These are phyloP conservation scores for Thunnus maccoyii DNA, from an alignment of 2,113 vertebrate species.

Conservation along the genomic window DNA sequence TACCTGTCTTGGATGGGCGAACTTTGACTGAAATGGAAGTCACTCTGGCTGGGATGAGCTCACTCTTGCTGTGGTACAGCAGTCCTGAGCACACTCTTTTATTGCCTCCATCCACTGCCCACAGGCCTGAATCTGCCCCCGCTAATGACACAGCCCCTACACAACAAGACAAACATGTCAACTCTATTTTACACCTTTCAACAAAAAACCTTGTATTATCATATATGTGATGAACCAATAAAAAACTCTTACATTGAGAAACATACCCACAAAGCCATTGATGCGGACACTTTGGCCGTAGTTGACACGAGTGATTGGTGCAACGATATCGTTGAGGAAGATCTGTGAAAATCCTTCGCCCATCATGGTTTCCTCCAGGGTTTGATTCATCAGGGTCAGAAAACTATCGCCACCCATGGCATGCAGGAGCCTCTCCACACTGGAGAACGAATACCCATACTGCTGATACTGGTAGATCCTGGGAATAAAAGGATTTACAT, in stretches of 20 bases:
- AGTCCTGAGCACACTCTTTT: conserved; percentile 91
- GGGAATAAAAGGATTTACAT: background rate
- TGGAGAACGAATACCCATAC: conserved; percentile 93
- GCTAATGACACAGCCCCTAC: conserved; percentile 90
- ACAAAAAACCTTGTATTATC: background rate
- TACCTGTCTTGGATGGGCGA: conserved; percentile 85
- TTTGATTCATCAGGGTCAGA: conserved; percentile 87
- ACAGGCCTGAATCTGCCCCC: conserved; percentile 85
- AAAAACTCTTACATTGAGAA: background rate
- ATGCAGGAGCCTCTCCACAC: conserved; percentile 88
- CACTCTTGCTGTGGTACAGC: conserved; percentile 89
- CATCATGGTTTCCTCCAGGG: conserved; percentile 90
- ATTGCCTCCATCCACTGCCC: conserved; percentile 95
- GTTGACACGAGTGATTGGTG: conserved; percentile 87
- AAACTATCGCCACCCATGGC: conserved; percentile 90
- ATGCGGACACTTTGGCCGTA: conserved; percentile 89
- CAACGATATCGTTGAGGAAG: conserved; percentile 90
- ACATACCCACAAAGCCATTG: conserved; percentile 91
- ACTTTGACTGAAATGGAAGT: conserved; percentile 86
- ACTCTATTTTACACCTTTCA: background rate
- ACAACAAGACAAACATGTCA: background rate
- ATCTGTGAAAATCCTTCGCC: conserved; percentile 90
- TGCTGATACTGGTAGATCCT: conserved; percentile 98
- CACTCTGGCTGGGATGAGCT: conserved; percentile 88
- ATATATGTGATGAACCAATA: background rate